A percentile compares a stretch with the other conserved stretches of the same genome.
Conservation (phyloP, 2,113 vertebrate species). For the Ciconia stormi region DNA sequence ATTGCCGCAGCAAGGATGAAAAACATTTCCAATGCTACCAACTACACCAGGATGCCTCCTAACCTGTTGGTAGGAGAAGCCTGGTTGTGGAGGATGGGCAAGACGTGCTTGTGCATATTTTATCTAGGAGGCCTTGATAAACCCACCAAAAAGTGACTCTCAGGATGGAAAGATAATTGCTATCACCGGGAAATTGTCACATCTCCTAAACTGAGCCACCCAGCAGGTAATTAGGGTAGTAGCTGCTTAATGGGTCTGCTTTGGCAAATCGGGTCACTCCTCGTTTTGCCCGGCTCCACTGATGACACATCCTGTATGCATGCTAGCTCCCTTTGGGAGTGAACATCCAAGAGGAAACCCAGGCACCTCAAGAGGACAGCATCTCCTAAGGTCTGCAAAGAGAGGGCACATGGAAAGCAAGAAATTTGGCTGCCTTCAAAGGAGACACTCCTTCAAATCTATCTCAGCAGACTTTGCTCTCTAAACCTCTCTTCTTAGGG, state of each 20-base stretch:
- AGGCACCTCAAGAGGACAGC: background rate
- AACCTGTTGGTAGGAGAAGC: background rate
- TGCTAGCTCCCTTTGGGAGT: background rate
- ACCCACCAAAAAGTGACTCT: background rate
- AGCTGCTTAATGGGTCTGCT: background rate
- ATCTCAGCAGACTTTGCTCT: background rate
- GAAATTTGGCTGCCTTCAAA: background rate
- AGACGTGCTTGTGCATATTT: conserved; percentile 34
- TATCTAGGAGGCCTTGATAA: background rate
- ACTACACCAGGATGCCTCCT: background rate
- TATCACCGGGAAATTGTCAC: conserved; percentile 22
- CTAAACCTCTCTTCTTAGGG: background rate
- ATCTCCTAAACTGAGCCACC: background rate
- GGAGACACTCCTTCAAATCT: background rate
- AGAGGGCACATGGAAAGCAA: background rate
- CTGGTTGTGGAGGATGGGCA: background rate
- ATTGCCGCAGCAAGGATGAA: background rate
- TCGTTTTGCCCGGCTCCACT: background rate
- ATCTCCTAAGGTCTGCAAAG: background rate
- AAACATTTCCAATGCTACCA: background rate
- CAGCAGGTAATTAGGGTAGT: conserved; percentile 5
- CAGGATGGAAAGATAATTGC: background rate
- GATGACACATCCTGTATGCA: background rate
- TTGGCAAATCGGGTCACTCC: background rate
- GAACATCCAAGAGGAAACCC: background rate